Base-by-base conservation (phyloP, 2,113 vertebrate genomes). In the Xenus cinereus region DNA sequence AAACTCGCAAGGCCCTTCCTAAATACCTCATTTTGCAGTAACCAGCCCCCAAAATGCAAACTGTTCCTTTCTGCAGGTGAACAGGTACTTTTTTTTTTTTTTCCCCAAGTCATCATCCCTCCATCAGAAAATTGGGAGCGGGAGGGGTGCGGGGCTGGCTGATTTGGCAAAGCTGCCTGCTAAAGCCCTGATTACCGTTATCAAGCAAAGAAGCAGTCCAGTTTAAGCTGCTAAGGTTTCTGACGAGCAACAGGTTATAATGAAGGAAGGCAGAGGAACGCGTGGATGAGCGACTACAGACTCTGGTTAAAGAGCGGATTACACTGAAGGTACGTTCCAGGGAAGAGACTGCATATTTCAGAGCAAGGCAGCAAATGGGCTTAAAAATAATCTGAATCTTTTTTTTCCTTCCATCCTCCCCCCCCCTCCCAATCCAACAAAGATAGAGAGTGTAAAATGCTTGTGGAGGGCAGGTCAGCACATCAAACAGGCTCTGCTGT, bases 161-260 rank as follows among this genome's bases (percentile, higher is more conserved):
- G 94, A 86, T 93, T 91, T 67, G 75, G 84, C 75, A 93, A 91
- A 94, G 93, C 95, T 90, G 89, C 56, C 87, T 87, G 89, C 93
- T 97, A 94, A 97, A 97, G 89, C 94, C 89, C 84, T 91, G 95
- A 96, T 97, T 97, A 95, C 66, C 19, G 87, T 96, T 96, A 96
- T 97, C 94, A 73, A 93, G 94, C 60, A 50, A 43, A 93, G 93
- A 95, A 86, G 93, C 90, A 92, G 95, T 89, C 90, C 88, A 90
- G 88, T 95, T 95, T 95, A 95, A 97, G 96, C 96, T 92, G 95
- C 96, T 90, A 50, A 96, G 96, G 92, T 81, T 96, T 92, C 72
- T 94, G 96, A 84, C 0, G 4, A 92, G 96, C 96, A 97, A 96
- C 95, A 96, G 90, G 94, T 97, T 89, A 57, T 93, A 92, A 96